A percentile compares a stretch with the other conserved stretches of the same genome.
Conservation (phyloP, 2,113 vertebrate genomes). For the Cygnus buccinator region DNA sequence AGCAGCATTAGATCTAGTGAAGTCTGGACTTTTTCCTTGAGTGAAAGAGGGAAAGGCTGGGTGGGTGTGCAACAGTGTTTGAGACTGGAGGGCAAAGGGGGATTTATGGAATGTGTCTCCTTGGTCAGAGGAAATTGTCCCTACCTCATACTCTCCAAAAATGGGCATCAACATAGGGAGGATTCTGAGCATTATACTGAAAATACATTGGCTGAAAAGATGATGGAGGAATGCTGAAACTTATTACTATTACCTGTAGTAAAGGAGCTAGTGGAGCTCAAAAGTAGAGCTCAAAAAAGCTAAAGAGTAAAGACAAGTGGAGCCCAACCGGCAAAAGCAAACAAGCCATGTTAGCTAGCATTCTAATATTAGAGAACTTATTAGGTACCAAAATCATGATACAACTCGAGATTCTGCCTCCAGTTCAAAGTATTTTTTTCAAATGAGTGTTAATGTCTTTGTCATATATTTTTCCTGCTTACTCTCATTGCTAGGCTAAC, state of each 20-base stretch:
- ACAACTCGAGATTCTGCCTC: not conserved
- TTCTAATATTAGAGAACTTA: not conserved
- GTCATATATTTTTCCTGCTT: not conserved
- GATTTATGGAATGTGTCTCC: not conserved
- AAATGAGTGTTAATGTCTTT: not conserved
- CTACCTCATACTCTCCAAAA: not conserved
- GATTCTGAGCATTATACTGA: not conserved
- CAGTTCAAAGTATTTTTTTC: not conserved
- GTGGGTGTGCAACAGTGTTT: not conserved
- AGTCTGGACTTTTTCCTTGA: not conserved
- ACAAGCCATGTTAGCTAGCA: not conserved
- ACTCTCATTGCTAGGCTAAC: not conserved
- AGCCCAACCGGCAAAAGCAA: not conserved
- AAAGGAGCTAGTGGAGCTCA: not conserved
- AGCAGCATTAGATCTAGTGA: not conserved
- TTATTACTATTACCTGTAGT: not conserved
- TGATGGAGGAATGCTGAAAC: not conserved
- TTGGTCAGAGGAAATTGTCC: not conserved
- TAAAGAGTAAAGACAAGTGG: not conserved
- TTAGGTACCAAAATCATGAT: not conserved
- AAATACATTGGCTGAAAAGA: not conserved
- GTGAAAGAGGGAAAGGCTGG: not conserved
- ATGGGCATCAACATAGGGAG: not conserved
- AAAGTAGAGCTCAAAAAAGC: no score
- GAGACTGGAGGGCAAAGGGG: not conserved